phyloP scores from a whole-genome alignment of 2,888 invertebrate genomes.

The Hoplodrina ambigua region DNA sequence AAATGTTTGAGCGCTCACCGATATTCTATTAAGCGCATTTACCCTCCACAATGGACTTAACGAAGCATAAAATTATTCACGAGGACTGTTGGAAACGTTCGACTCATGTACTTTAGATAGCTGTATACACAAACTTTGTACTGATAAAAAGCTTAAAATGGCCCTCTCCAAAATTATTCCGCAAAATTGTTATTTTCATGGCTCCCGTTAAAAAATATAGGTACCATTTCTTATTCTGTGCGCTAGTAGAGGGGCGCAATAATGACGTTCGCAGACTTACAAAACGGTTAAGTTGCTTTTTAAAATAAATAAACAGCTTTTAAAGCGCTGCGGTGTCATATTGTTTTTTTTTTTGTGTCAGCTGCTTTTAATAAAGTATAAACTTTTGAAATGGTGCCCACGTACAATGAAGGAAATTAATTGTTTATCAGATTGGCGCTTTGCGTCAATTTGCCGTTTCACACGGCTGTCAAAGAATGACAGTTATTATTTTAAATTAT shows the following conservation, averaged over 20 bases:
- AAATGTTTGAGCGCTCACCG: conserved; percentile 64
- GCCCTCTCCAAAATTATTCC: conserved; percentile 85
- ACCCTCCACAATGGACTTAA: conserved; percentile 83
- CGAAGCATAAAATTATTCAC: conserved; percentile 87
- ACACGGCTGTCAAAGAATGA: too few relatives aligned
- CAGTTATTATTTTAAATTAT: too few relatives aligned
- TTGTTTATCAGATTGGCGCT: background rate
- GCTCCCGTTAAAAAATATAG: conserved; percentile 78
- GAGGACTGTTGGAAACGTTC: conserved; percentile 83
- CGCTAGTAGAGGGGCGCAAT: conserved; percentile 68
- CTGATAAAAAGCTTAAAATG: conserved; percentile 88
- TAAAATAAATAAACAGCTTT: conserved; percentile 81
- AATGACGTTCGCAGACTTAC: conserved; percentile 80
- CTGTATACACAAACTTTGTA: conserved; percentile 85
- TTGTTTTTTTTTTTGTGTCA: conserved; percentile 60
- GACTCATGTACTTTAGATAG: conserved; percentile 83
- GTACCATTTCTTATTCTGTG: conserved; percentile 76
- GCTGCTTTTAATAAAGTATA: conserved; percentile 23
- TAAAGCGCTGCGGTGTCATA: conserved; percentile 65
- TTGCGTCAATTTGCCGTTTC: too few relatives aligned
- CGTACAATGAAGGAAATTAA: background rate
- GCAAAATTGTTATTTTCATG: conserved; percentile 86
- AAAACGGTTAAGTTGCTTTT: conserved; percentile 81
- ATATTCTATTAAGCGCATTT: conserved; percentile 80
- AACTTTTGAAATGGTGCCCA: background rate